Conservation (phyloP, 2,113 vertebrate species). For the Atractosteus spatula region DNA sequence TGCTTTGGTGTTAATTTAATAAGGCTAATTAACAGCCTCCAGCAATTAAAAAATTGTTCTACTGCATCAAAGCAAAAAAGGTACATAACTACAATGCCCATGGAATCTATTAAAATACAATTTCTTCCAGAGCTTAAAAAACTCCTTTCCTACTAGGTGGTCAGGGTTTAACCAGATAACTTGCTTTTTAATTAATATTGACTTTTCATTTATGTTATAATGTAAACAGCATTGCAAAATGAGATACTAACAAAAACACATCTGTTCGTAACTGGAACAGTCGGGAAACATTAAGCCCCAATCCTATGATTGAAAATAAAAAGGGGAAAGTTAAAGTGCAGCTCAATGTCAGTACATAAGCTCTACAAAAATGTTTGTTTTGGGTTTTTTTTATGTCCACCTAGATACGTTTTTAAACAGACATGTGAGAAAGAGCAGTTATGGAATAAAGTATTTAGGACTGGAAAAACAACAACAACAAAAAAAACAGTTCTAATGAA, state of each 20-base stretch:
- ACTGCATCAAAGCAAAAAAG: no score
- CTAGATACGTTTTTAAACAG: slow-evolving; percentile 64
- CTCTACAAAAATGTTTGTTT: slow-evolving; percentile 38
- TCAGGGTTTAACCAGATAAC: slow-evolving; percentile 6
- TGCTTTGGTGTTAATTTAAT: no score
- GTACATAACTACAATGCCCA: no score
- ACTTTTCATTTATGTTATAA: no score
- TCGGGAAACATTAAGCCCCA: no score
- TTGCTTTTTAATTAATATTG: no score
- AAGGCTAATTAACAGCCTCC: no score
- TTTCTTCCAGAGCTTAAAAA: not conserved
- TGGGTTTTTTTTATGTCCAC: slow-evolving; percentile 54
- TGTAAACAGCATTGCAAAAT: no score
- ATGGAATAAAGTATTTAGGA: slow-evolving; percentile 60
- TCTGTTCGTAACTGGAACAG: no score
- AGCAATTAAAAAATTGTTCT: no score
- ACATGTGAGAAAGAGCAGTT: slow-evolving; percentile 54
- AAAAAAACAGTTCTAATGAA: slow-evolving; percentile 62
- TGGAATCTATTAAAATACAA: not conserved
- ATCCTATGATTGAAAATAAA: no score
- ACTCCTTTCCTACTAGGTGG: slow-evolving; percentile 8
- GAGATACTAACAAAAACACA: no score
- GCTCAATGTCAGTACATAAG: slow-evolving; percentile 62
- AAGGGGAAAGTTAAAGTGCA: slow-evolving; percentile 51
- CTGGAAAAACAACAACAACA: slow-evolving; percentile 44